phyloP scores from a whole-genome alignment of 53 echinoderm and acorn worm species.

The Crossaster papposus region DNA sequence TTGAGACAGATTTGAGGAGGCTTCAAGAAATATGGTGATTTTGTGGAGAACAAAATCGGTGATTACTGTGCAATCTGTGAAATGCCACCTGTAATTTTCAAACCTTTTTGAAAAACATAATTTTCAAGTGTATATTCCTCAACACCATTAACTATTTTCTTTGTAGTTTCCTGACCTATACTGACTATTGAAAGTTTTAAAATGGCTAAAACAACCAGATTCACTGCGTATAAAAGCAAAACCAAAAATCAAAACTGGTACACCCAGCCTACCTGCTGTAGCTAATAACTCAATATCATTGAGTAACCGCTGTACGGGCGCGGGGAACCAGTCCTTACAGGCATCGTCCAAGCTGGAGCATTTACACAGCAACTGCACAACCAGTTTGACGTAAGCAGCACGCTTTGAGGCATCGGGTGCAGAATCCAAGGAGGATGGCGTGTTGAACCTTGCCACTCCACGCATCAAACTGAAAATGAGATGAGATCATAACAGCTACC shows the following conservation, averaged over 20 bases:
- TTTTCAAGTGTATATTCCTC: too few relatives aligned
- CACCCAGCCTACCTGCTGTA: slow-evolving; percentile 69
- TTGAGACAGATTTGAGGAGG: too few relatives aligned
- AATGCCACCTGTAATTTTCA: too few relatives aligned
- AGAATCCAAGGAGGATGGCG: slow-evolving; percentile 54
- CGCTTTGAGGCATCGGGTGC: slow-evolving; percentile 67
- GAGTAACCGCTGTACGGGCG: slow-evolving; percentile 77
- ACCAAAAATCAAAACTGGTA: background rate
- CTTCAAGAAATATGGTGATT: too few relatives aligned
- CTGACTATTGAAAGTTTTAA: background rate
- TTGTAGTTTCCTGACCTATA: too few relatives aligned
- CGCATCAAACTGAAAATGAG: slow-evolving; percentile 85
- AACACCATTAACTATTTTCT: too few relatives aligned
- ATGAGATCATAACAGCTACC: background rate
- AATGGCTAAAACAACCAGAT: background rate
- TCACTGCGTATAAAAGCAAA: background rate
- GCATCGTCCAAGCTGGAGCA: slow-evolving; percentile 74
- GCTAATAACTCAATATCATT: slow-evolving; percentile 84
- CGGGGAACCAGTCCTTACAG: slow-evolving; percentile 67
- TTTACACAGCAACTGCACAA: slow-evolving; percentile 83
- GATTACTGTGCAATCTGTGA: too few relatives aligned
- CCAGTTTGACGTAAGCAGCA: slow-evolving; percentile 73
- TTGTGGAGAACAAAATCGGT: too few relatives aligned
- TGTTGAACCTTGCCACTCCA: slow-evolving; percentile 75
- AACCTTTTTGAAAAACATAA: too few relatives aligned